phyloP scores from a whole-genome alignment of 2,113 vertebrate species.

The Protobothrops mucrosquamatus region DNA sequence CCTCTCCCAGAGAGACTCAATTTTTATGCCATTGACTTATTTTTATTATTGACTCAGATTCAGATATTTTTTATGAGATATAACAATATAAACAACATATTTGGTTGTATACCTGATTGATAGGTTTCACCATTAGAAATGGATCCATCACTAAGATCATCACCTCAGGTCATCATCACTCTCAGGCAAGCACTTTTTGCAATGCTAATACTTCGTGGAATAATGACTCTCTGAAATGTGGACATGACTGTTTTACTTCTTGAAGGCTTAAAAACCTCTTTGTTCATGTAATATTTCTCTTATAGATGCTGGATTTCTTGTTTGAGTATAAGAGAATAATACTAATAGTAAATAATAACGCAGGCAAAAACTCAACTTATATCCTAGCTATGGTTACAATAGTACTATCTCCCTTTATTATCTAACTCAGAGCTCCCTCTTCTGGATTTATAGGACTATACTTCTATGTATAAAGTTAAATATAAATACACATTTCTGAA shows the following conservation, averaged over 20 bases:
- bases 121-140: neutral
- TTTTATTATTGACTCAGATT: neutral
- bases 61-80: neutral
- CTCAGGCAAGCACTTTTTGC: neutral
- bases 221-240: neutral
- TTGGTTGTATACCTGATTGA: neutral
- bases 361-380: neutral
- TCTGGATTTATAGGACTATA: neutral
- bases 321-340: neutral
- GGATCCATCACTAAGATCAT: neutral
- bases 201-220: neutral
- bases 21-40: neutral
- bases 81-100: neutral
- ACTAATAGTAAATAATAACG: neutral
- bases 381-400: no score
- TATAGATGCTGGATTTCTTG: neutral
- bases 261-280: neutral
- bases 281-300: neutral
- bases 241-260: neutral
- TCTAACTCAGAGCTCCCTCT: slow-evolving; percentile 34
- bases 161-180: neutral
- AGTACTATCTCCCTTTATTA: neutral
- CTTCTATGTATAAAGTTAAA: neutral
- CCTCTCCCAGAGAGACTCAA: neutral
- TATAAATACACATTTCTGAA: neutral